Evolutionary conservation across 2,797 vertebrate species (phyloP).

Genomic region (Tarsius wallacei): DNA sequence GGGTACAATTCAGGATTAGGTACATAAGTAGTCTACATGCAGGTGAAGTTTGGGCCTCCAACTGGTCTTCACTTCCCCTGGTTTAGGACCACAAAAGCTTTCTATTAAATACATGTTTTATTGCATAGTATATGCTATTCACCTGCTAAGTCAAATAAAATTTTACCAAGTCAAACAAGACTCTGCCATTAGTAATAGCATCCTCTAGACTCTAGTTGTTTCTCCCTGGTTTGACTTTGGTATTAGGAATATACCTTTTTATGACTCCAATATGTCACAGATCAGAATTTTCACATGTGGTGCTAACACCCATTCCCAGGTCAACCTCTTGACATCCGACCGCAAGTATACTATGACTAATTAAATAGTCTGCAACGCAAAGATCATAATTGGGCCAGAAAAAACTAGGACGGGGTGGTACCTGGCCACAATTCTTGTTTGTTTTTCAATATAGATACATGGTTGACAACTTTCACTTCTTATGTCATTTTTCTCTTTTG

Average conservation of each 20-base stretch:
- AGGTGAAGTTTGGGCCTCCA: too few species aligned
- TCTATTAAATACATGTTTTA: neutral
- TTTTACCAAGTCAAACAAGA: neutral
- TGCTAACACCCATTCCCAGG: conserved; percentile 50
- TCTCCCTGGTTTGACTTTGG: conserved; percentile 5
- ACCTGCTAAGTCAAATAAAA: neutral
- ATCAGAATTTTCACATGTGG: conserved; percentile 69
- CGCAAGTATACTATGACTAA: conserved; percentile 36
- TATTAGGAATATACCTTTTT: neutral
- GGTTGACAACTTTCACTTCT: conserved; percentile 81
- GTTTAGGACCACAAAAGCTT: neutral
- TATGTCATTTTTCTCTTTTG: conserved; percentile 80
- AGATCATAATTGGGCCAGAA: neutral
- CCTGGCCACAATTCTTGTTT: conserved; percentile 47
- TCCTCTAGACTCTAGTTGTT: neutral
- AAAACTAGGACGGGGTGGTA: neutral
- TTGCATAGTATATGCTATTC: neutral
- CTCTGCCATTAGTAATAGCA: neutral
- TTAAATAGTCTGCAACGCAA: conserved; percentile 23
- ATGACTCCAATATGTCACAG: neutral
- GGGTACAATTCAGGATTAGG: too few species aligned
- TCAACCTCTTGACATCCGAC: conserved; percentile 58
- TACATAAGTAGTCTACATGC: too few species aligned
- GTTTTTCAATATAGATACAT: conserved; percentile 75
- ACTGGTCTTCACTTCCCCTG: too few species aligned